phyloP scores from a whole-genome alignment of 2,888 invertebrate genomes.

The Caenorhabditis sp. region DNA sequence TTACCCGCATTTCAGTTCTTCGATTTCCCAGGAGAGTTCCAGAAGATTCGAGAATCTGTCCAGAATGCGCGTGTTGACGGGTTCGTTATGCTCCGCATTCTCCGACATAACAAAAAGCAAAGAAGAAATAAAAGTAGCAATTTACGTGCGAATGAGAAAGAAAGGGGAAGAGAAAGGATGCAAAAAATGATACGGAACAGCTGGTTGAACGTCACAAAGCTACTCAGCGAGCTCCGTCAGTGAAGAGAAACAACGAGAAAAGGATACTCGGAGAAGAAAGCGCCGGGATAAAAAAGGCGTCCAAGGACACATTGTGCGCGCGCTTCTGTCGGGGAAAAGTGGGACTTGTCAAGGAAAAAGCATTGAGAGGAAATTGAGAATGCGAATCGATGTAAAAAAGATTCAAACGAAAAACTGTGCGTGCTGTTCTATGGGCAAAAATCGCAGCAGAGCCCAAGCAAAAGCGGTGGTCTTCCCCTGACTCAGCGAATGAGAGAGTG shows the following conservation, averaged over 20 bases:
- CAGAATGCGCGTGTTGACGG: too few species aligned
- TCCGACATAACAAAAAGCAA: constrained; percentile 5
- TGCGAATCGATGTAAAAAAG: too few species aligned
- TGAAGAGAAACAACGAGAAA: not conserved
- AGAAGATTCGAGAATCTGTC: not conserved
- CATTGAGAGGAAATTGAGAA: too few species aligned
- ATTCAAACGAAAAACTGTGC: too few species aligned
- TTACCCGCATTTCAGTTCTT: constrained; percentile 2
- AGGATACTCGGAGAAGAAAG: not conserved
- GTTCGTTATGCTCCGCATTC: too few species aligned
- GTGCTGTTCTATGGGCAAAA: not conserved
- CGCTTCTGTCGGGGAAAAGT: not conserved
- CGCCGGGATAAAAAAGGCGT: not conserved
- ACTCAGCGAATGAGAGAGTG: constrained; percentile 18
- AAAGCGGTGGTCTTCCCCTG: constrained; percentile 37
- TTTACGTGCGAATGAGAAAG: constrained; percentile 37
- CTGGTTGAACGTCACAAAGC: constrained; percentile 38
- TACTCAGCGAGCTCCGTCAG: constrained; percentile 2
- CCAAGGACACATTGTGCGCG: not conserved
- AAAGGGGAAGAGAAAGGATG: constrained; percentile 15
- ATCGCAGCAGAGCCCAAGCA: too few species aligned
- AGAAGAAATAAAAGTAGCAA: constrained; percentile 8
- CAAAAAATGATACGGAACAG: constrained; percentile 52
- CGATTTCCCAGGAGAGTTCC: not conserved
- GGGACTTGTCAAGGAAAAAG: not conserved